phyloP scores from a whole-genome alignment of 2,888 invertebrate species.

The Drosophila meridionalis region DNA sequence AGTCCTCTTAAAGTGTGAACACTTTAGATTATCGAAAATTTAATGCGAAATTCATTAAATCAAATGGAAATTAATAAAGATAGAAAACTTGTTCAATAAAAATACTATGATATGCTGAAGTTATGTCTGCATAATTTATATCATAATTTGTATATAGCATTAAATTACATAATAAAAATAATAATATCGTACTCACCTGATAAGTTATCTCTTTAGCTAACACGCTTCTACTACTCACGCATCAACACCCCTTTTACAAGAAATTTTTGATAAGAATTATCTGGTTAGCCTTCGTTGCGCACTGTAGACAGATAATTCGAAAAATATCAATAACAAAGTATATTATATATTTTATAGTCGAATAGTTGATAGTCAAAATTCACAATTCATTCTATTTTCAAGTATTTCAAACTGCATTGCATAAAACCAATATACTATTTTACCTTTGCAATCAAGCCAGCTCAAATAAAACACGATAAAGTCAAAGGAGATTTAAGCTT shows the following conservation, averaged over 20 bases:
- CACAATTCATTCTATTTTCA: background rate
- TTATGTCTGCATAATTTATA: background rate
- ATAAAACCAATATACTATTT: background rate
- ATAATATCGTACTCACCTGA: background rate
- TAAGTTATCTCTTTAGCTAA: background rate
- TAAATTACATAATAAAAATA: slow-evolving; percentile 1
- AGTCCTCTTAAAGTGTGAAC: too few species aligned
- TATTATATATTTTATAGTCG: too few species aligned
- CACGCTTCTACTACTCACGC: background rate
- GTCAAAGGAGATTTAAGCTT: slow-evolving; percentile 4
- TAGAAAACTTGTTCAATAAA: too few species aligned
- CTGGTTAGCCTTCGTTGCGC: background rate
- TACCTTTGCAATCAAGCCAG: background rate
- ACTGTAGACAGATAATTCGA: background rate
- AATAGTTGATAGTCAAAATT: background rate
- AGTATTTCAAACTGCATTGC: background rate
- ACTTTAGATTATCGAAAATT: background rate
- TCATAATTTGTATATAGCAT: background rate
- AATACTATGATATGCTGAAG: background rate
- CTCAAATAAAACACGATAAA: slow-evolving; percentile 15
- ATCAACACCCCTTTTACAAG: background rate
- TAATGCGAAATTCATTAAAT: background rate
- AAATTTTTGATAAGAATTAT: slow-evolving; percentile 2
- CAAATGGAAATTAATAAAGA: background rate
- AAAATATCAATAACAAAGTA: background rate